Percentiles rank a stretch among this genome's conserved stretches.
Evolutionary conservation across 2,797 vertebrate genomes (phyloP).

Genomic region (Podarcis siculus): DNA sequence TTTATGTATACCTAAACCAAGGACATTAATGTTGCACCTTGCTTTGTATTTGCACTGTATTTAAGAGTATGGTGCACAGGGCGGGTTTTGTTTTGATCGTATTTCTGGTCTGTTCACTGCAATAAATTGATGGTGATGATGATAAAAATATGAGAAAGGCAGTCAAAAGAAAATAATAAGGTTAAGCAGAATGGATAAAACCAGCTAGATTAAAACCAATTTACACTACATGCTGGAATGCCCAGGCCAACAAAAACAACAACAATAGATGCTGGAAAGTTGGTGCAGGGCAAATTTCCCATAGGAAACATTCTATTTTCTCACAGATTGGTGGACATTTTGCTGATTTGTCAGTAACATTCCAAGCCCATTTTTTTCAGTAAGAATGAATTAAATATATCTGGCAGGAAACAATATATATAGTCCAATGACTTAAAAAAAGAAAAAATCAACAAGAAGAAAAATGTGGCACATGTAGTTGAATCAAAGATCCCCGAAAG

Average conservation of each 20-base stretch:
- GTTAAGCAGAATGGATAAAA: not conserved
- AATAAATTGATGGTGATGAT: too few species aligned
- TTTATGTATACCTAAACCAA: too few species aligned
- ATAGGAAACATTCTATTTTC: not conserved
- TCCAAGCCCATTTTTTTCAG: rapidly evolving
- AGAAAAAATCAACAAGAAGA: not conserved
- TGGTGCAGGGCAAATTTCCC: not conserved
- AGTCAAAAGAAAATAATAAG: not conserved
- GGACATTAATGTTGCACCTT: too few species aligned
- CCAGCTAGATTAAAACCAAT: not conserved
- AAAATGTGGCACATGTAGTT: conserved; percentile 8
- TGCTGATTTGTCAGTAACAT: too few species aligned
- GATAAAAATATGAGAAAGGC: not conserved
- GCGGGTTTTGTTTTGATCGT: too few species aligned
- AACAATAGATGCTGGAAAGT: not conserved
- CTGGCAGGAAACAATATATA: not conserved
- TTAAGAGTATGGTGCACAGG: too few species aligned
- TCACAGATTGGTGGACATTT: too few species aligned
- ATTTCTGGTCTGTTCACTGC: too few species aligned
- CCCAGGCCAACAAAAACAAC: not conserved
- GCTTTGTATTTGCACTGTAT: too few species aligned
- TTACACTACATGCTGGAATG: not conserved
- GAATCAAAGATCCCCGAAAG: conserved; percentile 39
- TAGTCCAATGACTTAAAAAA: not conserved
- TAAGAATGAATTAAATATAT: too few species aligned